A percentile compares a stretch with the other conserved stretches of the same genome.
Evolutionary conservation across 2,797 vertebrate species (phyloP).

Genomic region (Thunnus albacares): DNA sequence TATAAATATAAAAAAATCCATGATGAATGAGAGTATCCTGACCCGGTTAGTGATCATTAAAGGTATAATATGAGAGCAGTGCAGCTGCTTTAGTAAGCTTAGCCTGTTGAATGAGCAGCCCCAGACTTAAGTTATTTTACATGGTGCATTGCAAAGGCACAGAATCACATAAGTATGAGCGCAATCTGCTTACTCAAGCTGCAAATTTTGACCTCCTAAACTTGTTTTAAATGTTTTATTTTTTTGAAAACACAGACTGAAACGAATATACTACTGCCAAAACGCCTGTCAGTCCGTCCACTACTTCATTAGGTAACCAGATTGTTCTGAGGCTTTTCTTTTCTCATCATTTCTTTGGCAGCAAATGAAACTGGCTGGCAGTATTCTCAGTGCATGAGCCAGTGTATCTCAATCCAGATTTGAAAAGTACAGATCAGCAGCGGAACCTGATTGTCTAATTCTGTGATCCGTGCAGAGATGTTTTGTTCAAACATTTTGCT

Average conservation of each 20-base stretch:
- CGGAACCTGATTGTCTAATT: conserved; percentile 18
- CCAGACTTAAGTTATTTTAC: conserved; percentile 29
- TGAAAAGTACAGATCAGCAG: conserved; percentile 35
- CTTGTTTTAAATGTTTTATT: conserved; percentile 29
- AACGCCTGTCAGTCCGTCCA: conserved; percentile 7
- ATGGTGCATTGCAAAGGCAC: conserved; percentile 9
- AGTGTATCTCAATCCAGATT: conserved; percentile 37
- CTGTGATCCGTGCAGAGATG: conserved; percentile 31
- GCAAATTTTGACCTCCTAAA: conserved; percentile 19
- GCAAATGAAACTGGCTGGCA: neutral
- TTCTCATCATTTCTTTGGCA: conserved; percentile 27
- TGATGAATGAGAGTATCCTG: conserved; percentile 57
- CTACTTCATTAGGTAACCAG: conserved; percentile 36
- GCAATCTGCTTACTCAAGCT: conserved; percentile 9
- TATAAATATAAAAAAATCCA: conserved; percentile 51
- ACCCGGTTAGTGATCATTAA: conserved; percentile 75
- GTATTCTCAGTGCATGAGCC: conserved; percentile 9
- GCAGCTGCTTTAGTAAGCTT: conserved; percentile 46
- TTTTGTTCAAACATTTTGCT: conserved; percentile 33
- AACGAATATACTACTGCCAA: conserved; percentile 8
- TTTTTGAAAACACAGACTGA: conserved; percentile 9
- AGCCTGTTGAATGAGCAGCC: conserved; percentile 37
- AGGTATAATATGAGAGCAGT: conserved; percentile 56
- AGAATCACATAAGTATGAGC: conserved; percentile 6
- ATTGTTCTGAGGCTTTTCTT: conserved; percentile 11